A percentile compares a stretch with the other conserved stretches of the same genome.
phyloP scores from a whole-genome alignment of 35 echinoderm and acorn worm species.

The Anneissia japonica region DNA sequence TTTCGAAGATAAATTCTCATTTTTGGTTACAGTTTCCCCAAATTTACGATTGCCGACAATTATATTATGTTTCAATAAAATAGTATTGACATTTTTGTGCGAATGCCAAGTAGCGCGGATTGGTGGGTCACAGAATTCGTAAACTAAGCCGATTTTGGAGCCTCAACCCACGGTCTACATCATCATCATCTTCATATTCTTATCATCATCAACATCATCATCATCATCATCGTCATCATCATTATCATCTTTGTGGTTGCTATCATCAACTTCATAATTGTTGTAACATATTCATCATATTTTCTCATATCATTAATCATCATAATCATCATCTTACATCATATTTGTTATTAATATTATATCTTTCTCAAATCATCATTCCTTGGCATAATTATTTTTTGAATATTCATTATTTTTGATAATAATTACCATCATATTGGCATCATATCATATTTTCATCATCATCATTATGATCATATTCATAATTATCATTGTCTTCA shows the following conservation, averaged over 20 bases:
- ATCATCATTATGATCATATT: background rate
- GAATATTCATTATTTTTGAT: background rate
- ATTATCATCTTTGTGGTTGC: background rate
- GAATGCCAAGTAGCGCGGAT: too few relatives aligned
- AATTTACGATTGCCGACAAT: too few relatives aligned
- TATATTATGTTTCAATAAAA: too few relatives aligned
- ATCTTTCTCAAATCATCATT: background rate
- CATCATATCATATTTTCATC: background rate
- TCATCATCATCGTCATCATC: background rate
- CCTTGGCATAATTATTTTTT: background rate
- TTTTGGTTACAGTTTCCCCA: too few relatives aligned
- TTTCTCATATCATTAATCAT: background rate
- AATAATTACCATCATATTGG: background rate
- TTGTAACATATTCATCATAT: background rate
- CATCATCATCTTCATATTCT: background rate
- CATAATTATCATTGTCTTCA: background rate
- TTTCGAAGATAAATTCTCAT: too few relatives aligned
- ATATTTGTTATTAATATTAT: background rate
- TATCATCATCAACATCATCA: background rate
- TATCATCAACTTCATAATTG: background rate
- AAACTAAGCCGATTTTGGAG: too few relatives aligned
- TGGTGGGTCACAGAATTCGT: too few relatives aligned
- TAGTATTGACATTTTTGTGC: too few relatives aligned
- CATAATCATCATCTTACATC: background rate
- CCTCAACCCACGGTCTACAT: background rate